Base-by-base conservation (phyloP, 1,140 invertebrate species). In the Eufriesea mexicana region DNA sequence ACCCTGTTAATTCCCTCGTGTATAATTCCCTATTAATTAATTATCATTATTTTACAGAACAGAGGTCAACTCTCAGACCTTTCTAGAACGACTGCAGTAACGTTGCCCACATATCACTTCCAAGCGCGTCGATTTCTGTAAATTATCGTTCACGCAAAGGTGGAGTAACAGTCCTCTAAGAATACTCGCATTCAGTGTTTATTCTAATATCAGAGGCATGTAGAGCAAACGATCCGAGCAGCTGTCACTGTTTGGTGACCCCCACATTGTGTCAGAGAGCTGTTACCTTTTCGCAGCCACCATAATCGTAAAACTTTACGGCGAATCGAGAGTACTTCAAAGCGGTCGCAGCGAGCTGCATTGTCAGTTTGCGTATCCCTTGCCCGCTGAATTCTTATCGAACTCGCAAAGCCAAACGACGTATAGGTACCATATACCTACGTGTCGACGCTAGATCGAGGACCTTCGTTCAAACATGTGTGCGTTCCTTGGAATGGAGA, bases 141-240 rank as follows among this genome's bases (percentile, higher is more conserved):
- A 86, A 47, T 72, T 84, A 79, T 83, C 73, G 49, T 67, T 16
- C 35, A 16, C n/a, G n/a, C n/a, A 25, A 72, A 49, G 62, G 55
- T 55, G 23, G 14, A 35, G 28, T 14, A 62, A 23, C 62, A 57
- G 23, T 20, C 28, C 25, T 47, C 18, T 68, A 64, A 72, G 57
- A 87, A 84, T 66, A 25, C 9, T 49, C n/a, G 42, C 28, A 25
- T 68, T 59, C 45, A 59, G 35, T 87, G 85, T 62, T 87, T 87
- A 87, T 80, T 80, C 72, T 81, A 84, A 84, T 76, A 54, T 28
- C 35, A 67, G 61, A 35, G 23, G 6, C 25, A 28, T n/a, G 54
- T 62, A 28, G 54, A 49, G 9, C 35, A 18, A 86, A 83, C 57
- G 79, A 75, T 83, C 57, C 16, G 57, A 83, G 20, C 86, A 83